These are phyloP conservation scores for Vireo altiloquus DNA, from an alignment of 2,113 vertebrate species.

Conservation along the genomic window DNA sequence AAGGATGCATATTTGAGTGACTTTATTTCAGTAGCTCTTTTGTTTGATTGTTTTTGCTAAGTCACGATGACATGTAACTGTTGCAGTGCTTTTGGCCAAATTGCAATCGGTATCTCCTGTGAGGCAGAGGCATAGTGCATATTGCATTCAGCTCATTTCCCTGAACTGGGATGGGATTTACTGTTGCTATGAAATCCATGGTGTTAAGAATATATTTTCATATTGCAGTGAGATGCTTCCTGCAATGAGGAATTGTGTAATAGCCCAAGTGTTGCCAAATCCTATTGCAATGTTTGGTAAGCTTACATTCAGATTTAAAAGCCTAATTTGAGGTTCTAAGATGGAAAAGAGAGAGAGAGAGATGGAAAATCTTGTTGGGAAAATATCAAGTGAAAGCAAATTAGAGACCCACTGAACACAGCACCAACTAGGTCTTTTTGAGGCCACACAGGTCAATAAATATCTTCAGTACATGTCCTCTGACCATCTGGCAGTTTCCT, in stretches of 20 bases:
- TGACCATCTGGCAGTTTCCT: neutral
- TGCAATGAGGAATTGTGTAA: neutral
- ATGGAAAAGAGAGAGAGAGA: neutral
- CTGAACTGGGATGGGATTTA: neutral
- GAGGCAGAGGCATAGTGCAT: neutral
- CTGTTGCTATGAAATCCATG: neutral
- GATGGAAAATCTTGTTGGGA: neutral
- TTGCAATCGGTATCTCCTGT: neutral
- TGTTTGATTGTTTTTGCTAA: neutral
- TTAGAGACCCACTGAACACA: neutral
- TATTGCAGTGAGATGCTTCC: neutral
- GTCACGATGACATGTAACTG: accelerated
- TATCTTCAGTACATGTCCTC: neutral
- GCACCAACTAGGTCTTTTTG: neutral
- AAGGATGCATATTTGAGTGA: neutral
- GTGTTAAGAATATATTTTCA: neutral
- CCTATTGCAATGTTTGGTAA: neutral
- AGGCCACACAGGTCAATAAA: neutral
- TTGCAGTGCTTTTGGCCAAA: neutral
- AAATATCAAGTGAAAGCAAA: neutral
- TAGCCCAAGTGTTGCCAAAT: neutral
- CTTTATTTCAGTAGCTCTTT: neutral
- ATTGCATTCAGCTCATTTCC: neutral
- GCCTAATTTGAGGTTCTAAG: neutral
- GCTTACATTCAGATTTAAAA: neutral